Percentiles rank a stretch among this genome's conserved stretches.
Conservation (phyloP, 2,888 invertebrate species). For the Melanophora roralis region DNA sequence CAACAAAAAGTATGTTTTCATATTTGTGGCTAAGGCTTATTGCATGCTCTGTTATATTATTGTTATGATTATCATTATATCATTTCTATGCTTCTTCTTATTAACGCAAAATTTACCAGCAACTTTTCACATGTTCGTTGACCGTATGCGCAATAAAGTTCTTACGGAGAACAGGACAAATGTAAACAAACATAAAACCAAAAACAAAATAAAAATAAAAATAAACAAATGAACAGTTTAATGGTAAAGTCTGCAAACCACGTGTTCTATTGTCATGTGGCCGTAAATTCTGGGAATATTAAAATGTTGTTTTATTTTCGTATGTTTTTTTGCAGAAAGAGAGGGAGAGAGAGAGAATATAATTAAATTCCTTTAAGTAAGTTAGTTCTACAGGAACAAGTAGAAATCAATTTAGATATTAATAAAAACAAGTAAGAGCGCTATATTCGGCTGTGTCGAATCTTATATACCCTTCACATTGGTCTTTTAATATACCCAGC, state of each 20-base stretch:
- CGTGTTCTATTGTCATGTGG: conserved; percentile 41
- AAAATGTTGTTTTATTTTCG: background rate
- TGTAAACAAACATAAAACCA: conserved; percentile 37
- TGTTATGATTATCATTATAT: background rate
- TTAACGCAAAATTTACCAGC: background rate
- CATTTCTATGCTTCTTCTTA: background rate
- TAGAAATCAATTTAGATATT: too few species aligned
- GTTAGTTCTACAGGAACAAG: too few species aligned
- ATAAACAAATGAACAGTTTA: background rate
- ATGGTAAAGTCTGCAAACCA: conserved; percentile 52
- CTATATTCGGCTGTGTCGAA: too few species aligned
- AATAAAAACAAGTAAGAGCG: too few species aligned
- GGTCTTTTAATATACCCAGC: too few species aligned
- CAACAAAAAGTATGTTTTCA: too few species aligned
- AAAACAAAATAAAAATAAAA: background rate
- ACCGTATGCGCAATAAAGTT: conserved; percentile 36
- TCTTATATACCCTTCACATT: too few species aligned
- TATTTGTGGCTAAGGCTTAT: background rate
- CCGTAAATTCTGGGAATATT: background rate
- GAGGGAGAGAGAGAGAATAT: too few species aligned
- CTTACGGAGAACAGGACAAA: conserved; percentile 11
- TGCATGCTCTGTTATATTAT: background rate
- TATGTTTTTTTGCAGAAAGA: conserved; percentile 23
- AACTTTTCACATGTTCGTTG: conserved; percentile 33
- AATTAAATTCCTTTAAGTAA: too few species aligned